Evolutionary conservation across 2,888 invertebrate species (phyloP).

Genomic region (Acrocyrtus sp.): DNA sequence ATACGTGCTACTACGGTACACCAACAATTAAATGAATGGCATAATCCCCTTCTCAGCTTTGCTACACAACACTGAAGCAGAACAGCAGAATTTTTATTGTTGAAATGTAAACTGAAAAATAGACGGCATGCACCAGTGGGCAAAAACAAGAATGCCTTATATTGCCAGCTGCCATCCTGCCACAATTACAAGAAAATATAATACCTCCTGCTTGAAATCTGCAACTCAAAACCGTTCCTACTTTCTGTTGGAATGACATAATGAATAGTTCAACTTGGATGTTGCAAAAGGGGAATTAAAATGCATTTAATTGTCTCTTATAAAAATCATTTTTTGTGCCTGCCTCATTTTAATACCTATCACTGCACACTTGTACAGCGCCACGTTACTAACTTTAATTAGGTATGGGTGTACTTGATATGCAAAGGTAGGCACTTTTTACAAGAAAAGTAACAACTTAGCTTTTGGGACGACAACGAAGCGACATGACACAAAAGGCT

Average conservation of each 20-base stretch:
- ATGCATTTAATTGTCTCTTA: not conserved
- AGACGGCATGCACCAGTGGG: slow-evolving; percentile 18
- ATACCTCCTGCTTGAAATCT: not conserved
- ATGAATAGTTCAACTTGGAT: slow-evolving; percentile 19
- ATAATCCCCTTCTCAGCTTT: no score
- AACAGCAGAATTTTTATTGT: slow-evolving; percentile 4
- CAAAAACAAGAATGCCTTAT: slow-evolving; percentile 18
- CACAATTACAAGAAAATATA: no score
- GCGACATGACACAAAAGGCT: not conserved
- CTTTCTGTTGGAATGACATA: slow-evolving; percentile 2
- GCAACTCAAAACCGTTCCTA: slow-evolving; percentile 22
- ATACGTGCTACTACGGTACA: not conserved
- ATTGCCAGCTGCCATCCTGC: not conserved
- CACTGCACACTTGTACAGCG: not conserved
- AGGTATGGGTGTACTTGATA: not conserved
- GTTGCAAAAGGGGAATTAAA: not conserved
- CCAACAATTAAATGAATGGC: not conserved
- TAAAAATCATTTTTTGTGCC: no score
- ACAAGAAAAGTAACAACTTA: not conserved
- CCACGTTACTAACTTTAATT: not conserved
- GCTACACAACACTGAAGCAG: no score
- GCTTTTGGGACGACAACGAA: slow-evolving; percentile 1
- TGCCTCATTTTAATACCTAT: not conserved
- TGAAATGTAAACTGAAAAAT: not conserved
- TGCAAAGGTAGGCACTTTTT: not conserved